Conservation (phyloP, 2,113 vertebrate species). For the Pica pica region DNA sequence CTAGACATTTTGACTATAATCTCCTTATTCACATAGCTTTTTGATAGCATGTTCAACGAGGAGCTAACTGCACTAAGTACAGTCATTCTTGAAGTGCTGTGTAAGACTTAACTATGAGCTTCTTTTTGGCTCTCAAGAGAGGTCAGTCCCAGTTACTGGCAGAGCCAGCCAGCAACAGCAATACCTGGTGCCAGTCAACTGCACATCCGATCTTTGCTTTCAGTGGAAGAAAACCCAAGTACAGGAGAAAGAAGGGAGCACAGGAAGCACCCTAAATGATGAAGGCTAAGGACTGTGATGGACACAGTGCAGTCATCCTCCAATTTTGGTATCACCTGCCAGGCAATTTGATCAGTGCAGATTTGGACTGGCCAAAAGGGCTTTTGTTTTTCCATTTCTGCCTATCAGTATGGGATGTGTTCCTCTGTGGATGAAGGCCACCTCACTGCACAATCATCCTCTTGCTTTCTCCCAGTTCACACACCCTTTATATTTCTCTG, state of each 20-base stretch:
- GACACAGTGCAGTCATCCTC: background rate
- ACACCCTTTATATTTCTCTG: background rate
- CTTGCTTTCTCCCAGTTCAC: background rate
- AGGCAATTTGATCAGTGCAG: rapidly evolving
- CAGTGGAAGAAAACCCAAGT: background rate
- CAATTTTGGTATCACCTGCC: background rate
- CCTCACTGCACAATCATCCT: background rate
- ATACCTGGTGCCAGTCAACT: rapidly evolving
- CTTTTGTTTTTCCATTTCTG: background rate
- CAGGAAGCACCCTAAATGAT: background rate
- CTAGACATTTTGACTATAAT: background rate
- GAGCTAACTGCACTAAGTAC: background rate
- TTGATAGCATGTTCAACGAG: background rate
- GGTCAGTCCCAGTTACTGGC: background rate
- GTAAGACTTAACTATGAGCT: background rate
- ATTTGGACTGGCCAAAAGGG: background rate
- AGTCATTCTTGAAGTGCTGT: background rate
- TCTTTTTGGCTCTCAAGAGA: background rate
- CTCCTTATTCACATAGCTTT: background rate
- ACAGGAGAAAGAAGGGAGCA: background rate
- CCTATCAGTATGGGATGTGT: background rate
- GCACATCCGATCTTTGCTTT: background rate
- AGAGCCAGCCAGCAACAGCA: background rate
- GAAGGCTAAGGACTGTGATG: background rate
- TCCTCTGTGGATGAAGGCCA: background rate